These are phyloP conservation scores for Monarcha castaneiventris DNA, from an alignment of 2,113 vertebrate species.

Conservation along the genomic window DNA sequence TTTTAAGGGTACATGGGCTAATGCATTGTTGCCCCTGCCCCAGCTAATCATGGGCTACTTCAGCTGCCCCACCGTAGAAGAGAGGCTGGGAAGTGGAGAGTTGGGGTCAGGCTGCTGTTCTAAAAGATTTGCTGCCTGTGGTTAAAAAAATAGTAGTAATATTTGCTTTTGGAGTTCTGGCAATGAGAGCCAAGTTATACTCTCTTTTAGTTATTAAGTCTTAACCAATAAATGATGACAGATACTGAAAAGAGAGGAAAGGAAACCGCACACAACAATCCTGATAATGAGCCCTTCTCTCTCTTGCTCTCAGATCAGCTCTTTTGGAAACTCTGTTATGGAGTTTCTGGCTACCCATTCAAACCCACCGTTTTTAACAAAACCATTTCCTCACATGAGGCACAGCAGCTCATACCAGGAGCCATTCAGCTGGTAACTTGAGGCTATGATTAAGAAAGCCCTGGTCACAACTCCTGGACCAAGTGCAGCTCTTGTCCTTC, in stretches of 20 bases:
- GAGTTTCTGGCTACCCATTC: not conserved
- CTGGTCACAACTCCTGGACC: not conserved
- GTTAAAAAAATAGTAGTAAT: not conserved
- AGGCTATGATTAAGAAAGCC: not conserved
- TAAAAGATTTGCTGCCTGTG: not conserved
- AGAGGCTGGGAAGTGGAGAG: not conserved
- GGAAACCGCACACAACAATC: conserved; percentile 4
- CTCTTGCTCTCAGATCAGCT: not conserved
- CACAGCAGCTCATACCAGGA: not conserved
- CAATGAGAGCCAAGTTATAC: not conserved
- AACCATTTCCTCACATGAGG: not conserved
- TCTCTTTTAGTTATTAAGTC: not conserved
- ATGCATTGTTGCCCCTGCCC: not conserved
- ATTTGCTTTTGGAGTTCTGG: not conserved
- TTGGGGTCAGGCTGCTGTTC: not conserved
- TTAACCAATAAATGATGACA: conserved; percentile 19
- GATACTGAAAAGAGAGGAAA: not conserved
- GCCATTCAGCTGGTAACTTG: not conserved
- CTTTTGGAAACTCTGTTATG: not conserved
- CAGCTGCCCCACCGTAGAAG: not conserved
- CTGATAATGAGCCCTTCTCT: conserved; percentile 22
- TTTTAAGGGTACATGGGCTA: not conserved
- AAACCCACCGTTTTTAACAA: not conserved
- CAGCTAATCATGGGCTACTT: not conserved
- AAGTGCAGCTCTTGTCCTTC: not conserved